Evolutionary conservation across 2,888 invertebrate genomes (phyloP).

Genomic region (Clostera curtula): DNA sequence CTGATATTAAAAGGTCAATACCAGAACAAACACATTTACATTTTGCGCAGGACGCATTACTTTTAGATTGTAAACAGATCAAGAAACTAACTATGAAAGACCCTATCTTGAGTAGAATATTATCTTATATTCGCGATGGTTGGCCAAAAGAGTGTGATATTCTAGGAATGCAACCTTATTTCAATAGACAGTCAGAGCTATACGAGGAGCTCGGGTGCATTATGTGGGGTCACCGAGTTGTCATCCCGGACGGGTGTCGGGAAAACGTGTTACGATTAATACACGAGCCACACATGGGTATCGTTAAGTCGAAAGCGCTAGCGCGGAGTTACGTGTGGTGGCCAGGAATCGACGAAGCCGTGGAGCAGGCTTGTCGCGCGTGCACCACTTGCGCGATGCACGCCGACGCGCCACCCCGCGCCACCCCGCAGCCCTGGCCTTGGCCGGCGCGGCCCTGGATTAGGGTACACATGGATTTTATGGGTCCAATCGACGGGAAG

Average conservation of each 20-base stretch:
- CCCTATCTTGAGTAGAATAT: background rate
- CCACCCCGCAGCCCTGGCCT: too few relatives aligned
- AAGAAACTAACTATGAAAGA: background rate
- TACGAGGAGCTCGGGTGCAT: conserved; percentile 15
- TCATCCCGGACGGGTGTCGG: conserved; percentile 7
- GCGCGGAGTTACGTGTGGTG: conserved; percentile 14
- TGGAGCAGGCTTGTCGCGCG: conserved; percentile 7
- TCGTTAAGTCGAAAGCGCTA: conserved; percentile 9
- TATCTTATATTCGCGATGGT: background rate
- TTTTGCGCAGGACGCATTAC: conserved; percentile 8
- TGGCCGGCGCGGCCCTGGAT: too few relatives aligned
- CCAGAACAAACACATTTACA: conserved; percentile 15
- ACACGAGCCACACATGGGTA: conserved; percentile 12
- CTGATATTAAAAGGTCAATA: too few relatives aligned
- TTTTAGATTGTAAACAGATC: conserved; percentile 7
- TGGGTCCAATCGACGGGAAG: conserved; percentile 5
- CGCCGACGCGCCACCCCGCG: conserved; percentile 10
- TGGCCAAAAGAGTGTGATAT: too few relatives aligned
- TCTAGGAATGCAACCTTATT: too few relatives aligned
- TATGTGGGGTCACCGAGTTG: conserved; percentile 14
- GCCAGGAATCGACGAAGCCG: conserved; percentile 8
- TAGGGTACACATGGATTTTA: conserved; percentile 4
- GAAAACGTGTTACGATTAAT: conserved; percentile 3
- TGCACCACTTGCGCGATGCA: conserved; percentile 7
- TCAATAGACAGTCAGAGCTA: conserved; percentile 12